Percentiles rank a stretch among this genome's conserved stretches.
Evolutionary conservation across 2,797 vertebrate species (phyloP).

Genomic region (Apogon talboti): DNA sequence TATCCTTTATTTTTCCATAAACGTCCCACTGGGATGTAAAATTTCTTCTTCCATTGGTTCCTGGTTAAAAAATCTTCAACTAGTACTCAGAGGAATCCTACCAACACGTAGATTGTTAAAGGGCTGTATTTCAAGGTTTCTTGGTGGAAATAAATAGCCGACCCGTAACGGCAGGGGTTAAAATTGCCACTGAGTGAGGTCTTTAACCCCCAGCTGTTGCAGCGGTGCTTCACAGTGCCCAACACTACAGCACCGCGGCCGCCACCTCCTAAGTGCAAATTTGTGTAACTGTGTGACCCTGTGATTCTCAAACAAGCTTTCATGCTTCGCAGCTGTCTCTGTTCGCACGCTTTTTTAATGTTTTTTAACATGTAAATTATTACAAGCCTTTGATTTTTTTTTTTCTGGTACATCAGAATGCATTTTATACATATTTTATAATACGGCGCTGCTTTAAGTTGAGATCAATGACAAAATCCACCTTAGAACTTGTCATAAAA

Average conservation of each 20-base stretch:
- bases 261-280: slow-evolving; percentile 58
- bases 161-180: neutral
- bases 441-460: neutral
- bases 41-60: too few species aligned
- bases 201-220: slow-evolving; percentile 2
- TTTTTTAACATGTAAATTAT: slow-evolving; percentile 1
- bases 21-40: too few species aligned
- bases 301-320: slow-evolving; percentile 35
- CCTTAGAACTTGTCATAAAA: neutral
- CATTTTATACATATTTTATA: slow-evolving; percentile 17
- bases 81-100: too few species aligned
- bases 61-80: too few species aligned
- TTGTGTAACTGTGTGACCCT: slow-evolving; percentile 52
- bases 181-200: slow-evolving; percentile 19
- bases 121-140: slow-evolving; percentile 13
- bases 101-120: too few species aligned
- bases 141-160: slow-evolving; percentile 18
- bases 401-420: slow-evolving; percentile 19
- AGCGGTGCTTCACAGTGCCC: slow-evolving; percentile 6
- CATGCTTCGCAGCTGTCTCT: slow-evolving; percentile 27
- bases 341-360: slow-evolving; percentile 30
- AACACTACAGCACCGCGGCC: slow-evolving; percentile 15
- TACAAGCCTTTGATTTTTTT: slow-evolving; percentile 23
- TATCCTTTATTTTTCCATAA: too few species aligned
- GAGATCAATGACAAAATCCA: neutral